Evolutionary conservation across 2,113 vertebrate genomes (phyloP), one percentile per base, ranked within the genome.

Genomic region (Coreoperca whiteheadi): DNA sequence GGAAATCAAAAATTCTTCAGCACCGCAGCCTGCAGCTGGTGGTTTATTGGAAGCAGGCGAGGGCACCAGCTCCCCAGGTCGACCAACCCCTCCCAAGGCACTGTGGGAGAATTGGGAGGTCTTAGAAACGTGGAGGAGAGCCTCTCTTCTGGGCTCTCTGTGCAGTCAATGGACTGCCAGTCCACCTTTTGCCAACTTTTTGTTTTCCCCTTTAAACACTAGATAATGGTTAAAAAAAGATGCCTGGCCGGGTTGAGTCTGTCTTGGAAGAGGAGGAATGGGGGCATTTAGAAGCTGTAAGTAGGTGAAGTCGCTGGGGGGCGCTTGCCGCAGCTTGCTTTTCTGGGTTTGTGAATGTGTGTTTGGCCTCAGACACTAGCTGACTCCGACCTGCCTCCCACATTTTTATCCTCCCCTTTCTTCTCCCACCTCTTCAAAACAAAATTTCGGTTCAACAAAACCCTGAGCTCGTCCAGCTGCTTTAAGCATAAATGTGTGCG

Each of bases 41-140:
- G 71, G 89, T 82, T 91, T 91, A 94, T 94, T 92, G 85, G 88
- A 94, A 93, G 93, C 92, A 94, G 94, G 87, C 92, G 63, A 90
- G 71, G 83, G 86, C 88, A 92, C 82, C 82, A 86, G 81, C 88
- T 91, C 85, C 87, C 73, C 77, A 90, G 89, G 88, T 91, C 70
- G 63, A 87, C 83, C 67, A 82, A 77, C 72, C 76, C 78, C 85
- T 87, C 82, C 84, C 73, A 68, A 75, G 48, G 89, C 68, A 82
- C 76, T 81, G 66, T 89, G 88, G 85, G 82, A 89, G n/a, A 88
- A 88, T 51, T 46, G 66, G 83, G 79, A 90, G 84, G 89, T 89
- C 78, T 82, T 30, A 66, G 63, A 79, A 79, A 71, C 30, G 50
- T 10, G 21, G 12, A 67, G 39, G 63, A 65, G 60, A 11, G 15